Evolutionary conservation across 2,888 invertebrate genomes (phyloP), one percentile per base, ranked within the genome.

Genomic region (Dascillus cervinus): DNA sequence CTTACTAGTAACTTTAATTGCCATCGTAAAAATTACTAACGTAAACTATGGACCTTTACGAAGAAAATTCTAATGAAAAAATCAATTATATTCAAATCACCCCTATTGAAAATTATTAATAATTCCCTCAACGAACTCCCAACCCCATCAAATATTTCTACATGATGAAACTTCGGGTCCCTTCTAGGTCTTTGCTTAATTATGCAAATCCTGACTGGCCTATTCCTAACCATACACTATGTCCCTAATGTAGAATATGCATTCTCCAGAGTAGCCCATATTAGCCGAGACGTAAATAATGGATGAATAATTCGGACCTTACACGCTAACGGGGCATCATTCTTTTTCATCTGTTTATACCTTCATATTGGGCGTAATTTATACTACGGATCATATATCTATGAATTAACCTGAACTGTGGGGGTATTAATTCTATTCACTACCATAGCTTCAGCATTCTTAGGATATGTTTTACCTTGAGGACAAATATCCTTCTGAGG

Each of bases 401-500:
- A 60, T 64, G 67, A 46, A 39, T 59, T 68, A 42, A 76, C 78
- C 0, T 85, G 84, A 79, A 56, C 70, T 50, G 48, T 72, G 1
- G 83, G 83, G 29, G 65, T 78, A 27, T 64, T 77, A 37, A 72
- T 85, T 57, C 59, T 82, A 63, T 72, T 85, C 49, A 29, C 77
- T 58, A 61, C 73, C 41, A 85, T 85, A 74, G 75, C 64, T 53
- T 78, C 81, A 26, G 81, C 81, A 11, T 86, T 86, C 60, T 66
- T 84, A 70, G 84, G 83, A 0, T 86, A 86, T 68, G 80, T 84
- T 0, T 43, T 83, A 52, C 82, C 82, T 1, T 83, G 83, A 64
- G 82, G 82, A 4, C 82, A 85, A 78, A 85, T 85, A 73, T 83
- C 82, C 1, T 84, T 80, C 59, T 84, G 83, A 72, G 82, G 81